Base-by-base conservation (phyloP, 2,113 vertebrate genomes). In the Calyptommatus sinebrachiatus region DNA sequence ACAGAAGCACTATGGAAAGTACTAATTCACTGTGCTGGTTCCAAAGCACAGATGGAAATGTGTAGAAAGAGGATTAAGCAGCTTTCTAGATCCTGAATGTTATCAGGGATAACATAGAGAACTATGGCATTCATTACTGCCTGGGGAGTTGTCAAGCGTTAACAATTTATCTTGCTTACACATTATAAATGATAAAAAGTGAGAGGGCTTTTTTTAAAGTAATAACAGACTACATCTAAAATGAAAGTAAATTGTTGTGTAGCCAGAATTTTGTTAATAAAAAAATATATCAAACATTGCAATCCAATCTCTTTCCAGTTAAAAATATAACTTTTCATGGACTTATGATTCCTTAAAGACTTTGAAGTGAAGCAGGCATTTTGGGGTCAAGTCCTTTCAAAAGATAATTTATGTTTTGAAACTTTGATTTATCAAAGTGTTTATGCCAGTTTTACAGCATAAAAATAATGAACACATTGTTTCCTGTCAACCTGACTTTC, bases 51-150 rank as follows among this genome's bases (percentile, higher is more conserved):
- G 89, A 89, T 92, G 90, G 86, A 86, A 88, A 78, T 83, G 81
- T 83, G 87, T 12, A 84, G 85, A 90, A 91, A 91, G 84, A 92
- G 86, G 90, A 95, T 93, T 94, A 94, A 88, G 87, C 88, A 87
- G 85, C 82, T 92, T 93, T 92, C 84, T 74, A 78, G 90, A 92
- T 90, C 89, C 90, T 91, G 83, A 91, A 84, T 84, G 87, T 92
- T 89, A 89, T 93, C 89, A 84, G 84, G 89, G 86, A 91, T 91
- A 92, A 92, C 90, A 91, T 83, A 91, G 89, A 91, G 93, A 94
- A 93, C 86, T 89, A 76, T 89, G 90, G 89, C 88, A 92, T 92
- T 94, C 90, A 88, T 92, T 90, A 88, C 76, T 90, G 84, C 78
- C 83, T 84, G 77, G 73, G 84, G 85, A 93, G 76, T 90, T 93